These are phyloP conservation scores for Mylabris sibirica DNA, from an alignment of 2,888 invertebrate species.

Conservation along the genomic window DNA sequence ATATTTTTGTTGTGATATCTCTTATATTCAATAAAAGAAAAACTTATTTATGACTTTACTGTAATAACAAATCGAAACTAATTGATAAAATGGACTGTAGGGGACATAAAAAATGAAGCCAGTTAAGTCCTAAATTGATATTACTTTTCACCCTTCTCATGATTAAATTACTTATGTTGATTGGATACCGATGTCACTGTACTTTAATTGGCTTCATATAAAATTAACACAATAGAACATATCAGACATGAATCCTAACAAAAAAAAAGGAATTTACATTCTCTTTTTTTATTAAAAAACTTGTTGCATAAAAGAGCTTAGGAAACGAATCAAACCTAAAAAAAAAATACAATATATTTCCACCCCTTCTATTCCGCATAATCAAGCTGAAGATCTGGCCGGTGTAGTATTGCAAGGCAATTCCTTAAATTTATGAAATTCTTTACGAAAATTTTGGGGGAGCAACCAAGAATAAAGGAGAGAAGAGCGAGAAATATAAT, in stretches of 20 bases:
- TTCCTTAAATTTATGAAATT: slow-evolving; percentile 36
- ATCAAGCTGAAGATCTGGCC: slow-evolving; percentile 20
- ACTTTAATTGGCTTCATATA: slow-evolving; percentile 24
- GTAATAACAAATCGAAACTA: not conserved
- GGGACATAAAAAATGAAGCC: slow-evolving; percentile 25
- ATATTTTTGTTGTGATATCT: slow-evolving; percentile 26
- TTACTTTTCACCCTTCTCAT: slow-evolving; percentile 30
- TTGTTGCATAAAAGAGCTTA: not conserved
- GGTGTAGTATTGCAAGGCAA: slow-evolving; percentile 27
- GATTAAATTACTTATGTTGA: slow-evolving; percentile 34
- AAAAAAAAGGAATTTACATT: slow-evolving; percentile 1
- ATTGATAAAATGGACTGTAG: not conserved
- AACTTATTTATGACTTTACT: not conserved
- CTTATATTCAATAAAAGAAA: not conserved
- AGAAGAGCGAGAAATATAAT: not conserved
- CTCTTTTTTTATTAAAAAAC: not conserved
- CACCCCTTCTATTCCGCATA: not conserved
- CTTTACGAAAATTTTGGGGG: slow-evolving; percentile 22
- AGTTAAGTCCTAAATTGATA: slow-evolving; percentile 28
- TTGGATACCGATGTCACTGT: slow-evolving; percentile 23
- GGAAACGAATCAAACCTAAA: not conserved
- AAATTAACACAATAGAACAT: slow-evolving; percentile 21
- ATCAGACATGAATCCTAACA: not conserved
- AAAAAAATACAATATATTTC: not conserved
- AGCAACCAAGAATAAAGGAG: slow-evolving; percentile 14